Evolutionary conservation across 1,140 invertebrate genomes (phyloP).

Genomic region (Drosophila funebris): DNA sequence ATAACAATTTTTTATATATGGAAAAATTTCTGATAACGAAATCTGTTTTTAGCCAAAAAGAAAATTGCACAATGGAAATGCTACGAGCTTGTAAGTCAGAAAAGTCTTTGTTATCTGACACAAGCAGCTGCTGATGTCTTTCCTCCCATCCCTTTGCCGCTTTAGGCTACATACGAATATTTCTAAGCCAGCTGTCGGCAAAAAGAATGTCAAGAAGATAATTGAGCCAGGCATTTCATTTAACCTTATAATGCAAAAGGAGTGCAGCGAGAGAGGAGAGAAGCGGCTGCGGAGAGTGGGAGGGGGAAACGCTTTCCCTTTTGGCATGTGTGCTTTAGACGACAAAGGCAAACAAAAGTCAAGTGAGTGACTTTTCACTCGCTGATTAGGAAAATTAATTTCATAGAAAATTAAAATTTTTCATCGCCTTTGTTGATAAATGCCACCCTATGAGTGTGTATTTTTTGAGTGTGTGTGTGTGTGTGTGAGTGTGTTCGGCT

Average conservation of each 20-base stretch:
- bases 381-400: slow-evolving; percentile 75
- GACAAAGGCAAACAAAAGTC: slow-evolving; percentile 54
- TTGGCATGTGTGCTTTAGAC: slow-evolving; percentile 45
- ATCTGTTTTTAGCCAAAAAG: slow-evolving; percentile 47
- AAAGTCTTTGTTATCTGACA: slow-evolving; percentile 73
- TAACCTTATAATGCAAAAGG: slow-evolving; percentile 1
- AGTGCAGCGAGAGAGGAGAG: neutral
- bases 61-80: slow-evolving; percentile 50
- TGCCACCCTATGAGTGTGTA: neutral
- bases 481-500: neutral
- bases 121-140: slow-evolving; percentile 60
- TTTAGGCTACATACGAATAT: slow-evolving; percentile 51
- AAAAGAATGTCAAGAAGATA: slow-evolving; percentile 73
- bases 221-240: slow-evolving; percentile 74
- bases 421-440: slow-evolving; percentile 32
- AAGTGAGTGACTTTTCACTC: slow-evolving; percentile 63
- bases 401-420: slow-evolving; percentile 63
- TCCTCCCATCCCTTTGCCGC: neutral
- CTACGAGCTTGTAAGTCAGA: slow-evolving; percentile 34
- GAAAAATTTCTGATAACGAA: slow-evolving; percentile 47
- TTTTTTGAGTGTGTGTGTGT: neutral
- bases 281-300: slow-evolving; percentile 1
- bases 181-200: slow-evolving; percentile 48
- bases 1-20: slow-evolving; percentile 48
- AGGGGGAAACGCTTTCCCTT: slow-evolving; percentile 13